Percentiles rank a stretch among this genome's conserved stretches.
Conservation (phyloP, 2,888 invertebrate species). For the Lacanobia oleracea region DNA sequence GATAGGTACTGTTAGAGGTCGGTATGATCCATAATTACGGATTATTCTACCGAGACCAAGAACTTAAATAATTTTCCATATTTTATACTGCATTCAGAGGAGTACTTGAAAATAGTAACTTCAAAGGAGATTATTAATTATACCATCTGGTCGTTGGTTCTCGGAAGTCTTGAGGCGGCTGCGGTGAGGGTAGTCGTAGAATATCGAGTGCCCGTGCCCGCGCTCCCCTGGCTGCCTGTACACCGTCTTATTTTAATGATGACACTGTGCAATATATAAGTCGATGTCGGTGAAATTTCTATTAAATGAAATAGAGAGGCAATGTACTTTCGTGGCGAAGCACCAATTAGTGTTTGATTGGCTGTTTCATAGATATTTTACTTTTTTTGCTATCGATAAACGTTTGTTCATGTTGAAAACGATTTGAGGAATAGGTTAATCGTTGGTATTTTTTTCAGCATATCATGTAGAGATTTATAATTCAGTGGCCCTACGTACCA, state of each 20-base stretch:
- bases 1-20: background rate
- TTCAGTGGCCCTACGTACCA: background rate
- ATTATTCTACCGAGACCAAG: background rate
- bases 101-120: constrained; percentile 45
- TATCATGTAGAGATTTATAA: background rate
- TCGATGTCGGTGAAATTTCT: constrained; percentile 24
- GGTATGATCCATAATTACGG: background rate
- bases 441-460: background rate
- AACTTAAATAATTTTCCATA: background rate
- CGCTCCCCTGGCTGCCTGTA: constrained; percentile 22
- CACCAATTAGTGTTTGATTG: constrained; percentile 20
- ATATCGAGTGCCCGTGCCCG: constrained; percentile 43
- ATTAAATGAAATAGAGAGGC: constrained; percentile 27
- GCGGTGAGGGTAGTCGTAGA: constrained; percentile 50
- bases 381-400: background rate
- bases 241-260: constrained; percentile 52
- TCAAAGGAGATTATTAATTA: constrained; percentile 69
- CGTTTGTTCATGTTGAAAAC: background rate
- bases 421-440: constrained; percentile 5
- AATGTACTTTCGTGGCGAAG: constrained; percentile 9
- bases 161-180: constrained; percentile 63
- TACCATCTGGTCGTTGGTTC: constrained; percentile 74
- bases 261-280: constrained; percentile 42
- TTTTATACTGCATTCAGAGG: constrained; percentile 7
- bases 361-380: background rate